Evolutionary conservation across 2,888 invertebrate genomes (phyloP), one percentile per base, ranked within the genome.

Genomic region (Charanyca ferruginea): DNA sequence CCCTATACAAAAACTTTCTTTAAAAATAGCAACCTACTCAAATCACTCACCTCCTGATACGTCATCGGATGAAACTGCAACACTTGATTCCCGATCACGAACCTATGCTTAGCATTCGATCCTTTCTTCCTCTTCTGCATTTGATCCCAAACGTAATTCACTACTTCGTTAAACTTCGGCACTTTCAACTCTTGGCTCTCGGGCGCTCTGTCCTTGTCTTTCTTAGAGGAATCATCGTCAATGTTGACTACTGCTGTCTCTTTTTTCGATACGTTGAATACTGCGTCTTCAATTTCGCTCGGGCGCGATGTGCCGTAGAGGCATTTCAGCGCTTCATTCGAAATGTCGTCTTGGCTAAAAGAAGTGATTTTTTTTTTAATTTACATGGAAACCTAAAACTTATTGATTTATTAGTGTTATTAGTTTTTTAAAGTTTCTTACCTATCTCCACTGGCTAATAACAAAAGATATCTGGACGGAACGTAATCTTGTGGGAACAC

Each of bases 371-470:
- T 23, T 8, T 20, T 47, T 13, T 23, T 16, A 47, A 47, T 32
- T 32, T 11, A 32, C 32, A 32, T 32, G 32, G 9, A 9, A 9
- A 32, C 32, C 8, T 5, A 8, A 32, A 28, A 1, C 2, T 32
- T 32, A 11, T 32, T 32, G 25, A 32, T 32, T n/a, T 11, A 32
- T 32, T 32, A 23, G 23, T 22, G 16, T 13, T 23, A 47, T 16
- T 16, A 16, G 5, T 4, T n/a, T 25, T 25, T 42, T 2, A 11
- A 13, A 64, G 13, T 25, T 11, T 68, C 25, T 96, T 90, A 98
- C 98, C 96, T 96, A 88, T 99, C 98, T 49, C 98, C 98, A 78
- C 97, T 97, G 38, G 98, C 98, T 62, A 98, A 90, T 20, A 99
- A 94, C 60, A 99, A 92, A 11, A 98, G 94, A 88, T 98, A 98